Conservation (phyloP, 2,888 invertebrate species). For the Andricus quercusramuli region DNA sequence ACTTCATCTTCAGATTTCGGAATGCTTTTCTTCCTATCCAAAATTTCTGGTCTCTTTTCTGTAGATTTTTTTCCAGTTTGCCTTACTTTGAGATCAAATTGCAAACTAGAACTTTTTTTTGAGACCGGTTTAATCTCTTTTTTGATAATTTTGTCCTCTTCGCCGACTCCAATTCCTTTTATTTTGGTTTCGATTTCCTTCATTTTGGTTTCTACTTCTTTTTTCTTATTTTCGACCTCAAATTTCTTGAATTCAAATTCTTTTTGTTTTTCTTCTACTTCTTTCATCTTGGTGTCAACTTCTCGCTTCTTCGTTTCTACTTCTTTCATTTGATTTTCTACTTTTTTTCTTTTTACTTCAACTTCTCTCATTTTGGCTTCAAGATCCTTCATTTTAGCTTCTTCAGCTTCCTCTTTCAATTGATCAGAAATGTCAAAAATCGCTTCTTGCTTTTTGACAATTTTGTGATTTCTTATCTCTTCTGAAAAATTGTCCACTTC, state of each 20-base stretch:
- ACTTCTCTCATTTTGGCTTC: slow-evolving; percentile 13
- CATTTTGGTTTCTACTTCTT: slow-evolving; percentile 20
- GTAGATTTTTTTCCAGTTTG: neutral
- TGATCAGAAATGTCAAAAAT: slow-evolving; percentile 6
- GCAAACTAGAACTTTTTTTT: neutral
- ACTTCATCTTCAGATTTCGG: neutral
- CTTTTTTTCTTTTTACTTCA: slow-evolving; percentile 13
- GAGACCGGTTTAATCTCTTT: neutral
- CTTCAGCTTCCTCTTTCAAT: neutral
- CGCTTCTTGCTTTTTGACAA: slow-evolving; percentile 3
- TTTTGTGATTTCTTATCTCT: neutral
- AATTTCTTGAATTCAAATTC: slow-evolving; percentile 14
- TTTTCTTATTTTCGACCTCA: slow-evolving; percentile 4
- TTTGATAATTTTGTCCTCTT: neutral
- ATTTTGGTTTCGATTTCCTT: slow-evolving; percentile 46
- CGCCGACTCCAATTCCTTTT: neutral
- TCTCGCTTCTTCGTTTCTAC: neutral
- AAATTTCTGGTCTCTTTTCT: neutral
- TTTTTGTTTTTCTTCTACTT: slow-evolving; percentile 11
- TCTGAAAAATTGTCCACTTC: neutral
- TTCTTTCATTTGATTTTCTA: slow-evolving; percentile 29
- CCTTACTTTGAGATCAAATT: neutral
- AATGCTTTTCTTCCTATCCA: neutral
- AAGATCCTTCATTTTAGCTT: slow-evolving; percentile 1
- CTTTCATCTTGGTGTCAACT: neutral